Evolutionary conservation across 1,140 invertebrate genomes (phyloP).

Genomic region (Ooceraea biroi): DNA sequence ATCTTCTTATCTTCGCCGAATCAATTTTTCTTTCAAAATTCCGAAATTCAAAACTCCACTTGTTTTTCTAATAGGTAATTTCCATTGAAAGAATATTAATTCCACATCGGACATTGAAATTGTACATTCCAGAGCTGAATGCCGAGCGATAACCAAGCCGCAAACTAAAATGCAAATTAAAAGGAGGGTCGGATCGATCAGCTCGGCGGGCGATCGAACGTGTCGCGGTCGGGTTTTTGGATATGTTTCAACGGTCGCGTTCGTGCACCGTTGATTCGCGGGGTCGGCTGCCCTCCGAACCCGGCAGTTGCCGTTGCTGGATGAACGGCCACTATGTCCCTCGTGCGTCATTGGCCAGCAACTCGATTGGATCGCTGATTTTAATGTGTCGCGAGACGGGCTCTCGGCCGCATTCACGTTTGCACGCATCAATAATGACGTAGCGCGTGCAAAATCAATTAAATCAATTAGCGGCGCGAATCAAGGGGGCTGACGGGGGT

Average conservation of each 20-base stretch:
- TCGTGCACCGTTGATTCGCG: conserved; percentile 66
- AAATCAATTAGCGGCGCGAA: conserved; percentile 74
- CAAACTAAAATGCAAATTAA: conserved; percentile 26
- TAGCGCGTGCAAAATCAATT: conserved; percentile 74
- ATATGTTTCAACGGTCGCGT: conserved; percentile 62
- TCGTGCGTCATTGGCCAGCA: conserved; percentile 71
- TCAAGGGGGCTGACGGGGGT: neutral
- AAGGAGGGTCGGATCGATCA: neutral
- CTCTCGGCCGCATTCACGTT: conserved; percentile 33
- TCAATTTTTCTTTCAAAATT: too few relatives aligned
- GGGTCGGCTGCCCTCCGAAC: conserved; percentile 40
- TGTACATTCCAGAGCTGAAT: neutral
- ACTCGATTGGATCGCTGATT: conserved; percentile 75
- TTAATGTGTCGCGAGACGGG: conserved; percentile 68
- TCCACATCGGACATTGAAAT: too few relatives aligned
- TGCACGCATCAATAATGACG: conserved; percentile 75
- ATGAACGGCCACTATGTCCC: conserved; percentile 56
- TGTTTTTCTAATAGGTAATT: too few relatives aligned
- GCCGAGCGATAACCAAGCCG: neutral
- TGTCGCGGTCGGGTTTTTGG: conserved; percentile 46
- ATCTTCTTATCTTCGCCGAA: too few relatives aligned
- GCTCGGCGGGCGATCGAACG: conserved; percentile 30
- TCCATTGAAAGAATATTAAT: too few relatives aligned
- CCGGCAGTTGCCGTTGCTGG: conserved; percentile 51
- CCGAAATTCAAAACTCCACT: too few relatives aligned